These are phyloP conservation scores for Griposia aprilina DNA, from an alignment of 2,888 invertebrate species.

Conservation along the genomic window DNA sequence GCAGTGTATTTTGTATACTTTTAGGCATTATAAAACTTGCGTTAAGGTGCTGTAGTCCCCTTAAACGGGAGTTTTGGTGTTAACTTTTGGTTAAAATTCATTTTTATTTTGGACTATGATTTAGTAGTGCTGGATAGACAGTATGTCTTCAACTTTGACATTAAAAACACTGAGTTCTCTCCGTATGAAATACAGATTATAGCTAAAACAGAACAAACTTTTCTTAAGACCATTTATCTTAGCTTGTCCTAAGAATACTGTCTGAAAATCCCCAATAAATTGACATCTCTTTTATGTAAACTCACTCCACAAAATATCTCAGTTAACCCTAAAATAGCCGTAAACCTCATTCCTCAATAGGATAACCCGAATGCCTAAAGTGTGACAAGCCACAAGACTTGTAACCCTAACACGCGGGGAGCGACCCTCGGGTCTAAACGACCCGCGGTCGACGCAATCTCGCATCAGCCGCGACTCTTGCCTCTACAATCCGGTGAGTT, in stretches of 20 bases:
- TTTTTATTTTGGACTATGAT: neutral
- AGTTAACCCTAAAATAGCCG: slow-evolving; percentile 48
- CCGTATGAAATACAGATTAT: no score
- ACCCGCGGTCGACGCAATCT: slow-evolving; percentile 74
- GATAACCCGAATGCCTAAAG: slow-evolving; percentile 70
- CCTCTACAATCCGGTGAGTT: slow-evolving; percentile 69
- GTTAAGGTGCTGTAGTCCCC: no score
- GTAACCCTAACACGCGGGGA: slow-evolving; percentile 79
- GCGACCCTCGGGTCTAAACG: slow-evolving; percentile 72
- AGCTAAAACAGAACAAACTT: no score
- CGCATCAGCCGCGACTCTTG: slow-evolving; percentile 77
- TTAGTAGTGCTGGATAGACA: no score
- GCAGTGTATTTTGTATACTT: no score
- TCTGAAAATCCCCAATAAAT: neutral
- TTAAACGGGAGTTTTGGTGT: neutral
- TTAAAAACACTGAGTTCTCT: no score
- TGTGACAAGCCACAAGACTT: slow-evolving; percentile 72
- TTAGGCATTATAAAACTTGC: no score
- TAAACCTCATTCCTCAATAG: slow-evolving; percentile 61
- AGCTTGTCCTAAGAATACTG: neutral
- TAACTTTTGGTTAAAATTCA: neutral
- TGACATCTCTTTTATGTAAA: neutral
- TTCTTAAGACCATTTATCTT: no score
- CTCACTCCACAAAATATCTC: slow-evolving; percentile 40
- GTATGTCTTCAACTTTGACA: no score